Evolutionary conservation across 2,113 vertebrate genomes (phyloP).

Genomic region (Patagioenas fasciata): DNA sequence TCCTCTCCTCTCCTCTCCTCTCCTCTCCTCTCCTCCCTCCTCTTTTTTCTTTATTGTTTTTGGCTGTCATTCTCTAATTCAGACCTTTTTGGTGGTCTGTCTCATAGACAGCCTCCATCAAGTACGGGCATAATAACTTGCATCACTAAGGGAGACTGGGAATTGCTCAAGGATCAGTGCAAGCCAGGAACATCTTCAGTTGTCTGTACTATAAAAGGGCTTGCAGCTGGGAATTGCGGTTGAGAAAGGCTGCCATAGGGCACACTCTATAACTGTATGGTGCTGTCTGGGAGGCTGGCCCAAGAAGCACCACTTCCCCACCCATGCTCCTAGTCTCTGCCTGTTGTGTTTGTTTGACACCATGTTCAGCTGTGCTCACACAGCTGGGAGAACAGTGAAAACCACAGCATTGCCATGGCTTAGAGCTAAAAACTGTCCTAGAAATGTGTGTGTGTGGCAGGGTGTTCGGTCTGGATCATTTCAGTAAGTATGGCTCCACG

Average conservation of each 20-base stretch:
- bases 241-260: rapidly evolving
- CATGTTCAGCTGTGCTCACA: rapidly evolving
- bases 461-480: neutral
- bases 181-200: neutral
- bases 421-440: neutral
- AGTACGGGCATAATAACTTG: neutral
- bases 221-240: neutral
- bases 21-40: no score
- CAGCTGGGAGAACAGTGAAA: neutral
- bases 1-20: no score
- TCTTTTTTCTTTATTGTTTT: neutral
- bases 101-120: neutral
- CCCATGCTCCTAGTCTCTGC: rapidly evolving
- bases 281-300: neutral
- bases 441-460: neutral
- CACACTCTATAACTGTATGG: neutral
- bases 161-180: neutral
- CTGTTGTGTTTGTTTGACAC: neutral
- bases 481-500: neutral
- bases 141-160: neutral
- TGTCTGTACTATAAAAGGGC: neutral
- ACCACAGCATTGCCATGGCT: neutral
- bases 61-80: neutral
- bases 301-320: neutral
- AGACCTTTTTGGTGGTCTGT: rapidly evolving